Evolutionary conservation across 1,140 invertebrate species (phyloP).

Genomic region (Leptinotarsa undecemlineata): DNA sequence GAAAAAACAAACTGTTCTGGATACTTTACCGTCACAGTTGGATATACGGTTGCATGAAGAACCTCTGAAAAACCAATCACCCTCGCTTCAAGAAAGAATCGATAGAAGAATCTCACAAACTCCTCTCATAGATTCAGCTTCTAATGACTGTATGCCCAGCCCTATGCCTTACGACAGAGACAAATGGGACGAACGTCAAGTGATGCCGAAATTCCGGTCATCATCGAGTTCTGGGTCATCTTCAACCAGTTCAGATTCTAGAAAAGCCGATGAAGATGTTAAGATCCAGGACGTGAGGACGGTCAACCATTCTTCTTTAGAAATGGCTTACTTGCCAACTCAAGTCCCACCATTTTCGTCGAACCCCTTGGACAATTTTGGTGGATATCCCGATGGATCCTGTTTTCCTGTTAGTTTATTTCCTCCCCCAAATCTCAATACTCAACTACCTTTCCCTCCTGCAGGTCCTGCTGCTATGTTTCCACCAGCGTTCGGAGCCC

Average conservation of each 20-base stretch:
- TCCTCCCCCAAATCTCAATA: constrained; percentile 60
- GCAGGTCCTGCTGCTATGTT: constrained; percentile 64
- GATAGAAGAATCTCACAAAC: constrained; percentile 50
- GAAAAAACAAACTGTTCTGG: constrained; percentile 28
- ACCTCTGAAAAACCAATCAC: constrained; percentile 41
- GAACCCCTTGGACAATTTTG: constrained; percentile 55
- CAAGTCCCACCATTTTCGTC: constrained; percentile 55
- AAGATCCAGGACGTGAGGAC: constrained; percentile 47
- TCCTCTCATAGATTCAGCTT: constrained; percentile 56
- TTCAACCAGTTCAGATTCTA: constrained; percentile 61
- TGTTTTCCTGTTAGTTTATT: constrained; percentile 49
- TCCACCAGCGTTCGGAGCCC: constrained; percentile 63
- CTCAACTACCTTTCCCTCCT: constrained; percentile 66
- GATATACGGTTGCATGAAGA: constrained; percentile 39
- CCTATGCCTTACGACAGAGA: constrained; percentile 70
- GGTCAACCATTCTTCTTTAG: constrained; percentile 56
- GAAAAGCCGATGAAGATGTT: constrained; percentile 55
- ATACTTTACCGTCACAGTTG: constrained; percentile 36
- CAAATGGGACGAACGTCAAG: constrained; percentile 73
- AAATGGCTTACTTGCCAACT: constrained; percentile 58
- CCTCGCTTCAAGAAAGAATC: constrained; percentile 34
- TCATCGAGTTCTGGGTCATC: constrained; percentile 70
- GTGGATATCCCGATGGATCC: constrained; percentile 51
- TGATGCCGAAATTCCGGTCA: constrained; percentile 68
- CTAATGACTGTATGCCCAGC: constrained; percentile 63